Base-by-base conservation (phyloP, 2,797 vertebrate species). In the Enteromius afrohamiltoni region DNA sequence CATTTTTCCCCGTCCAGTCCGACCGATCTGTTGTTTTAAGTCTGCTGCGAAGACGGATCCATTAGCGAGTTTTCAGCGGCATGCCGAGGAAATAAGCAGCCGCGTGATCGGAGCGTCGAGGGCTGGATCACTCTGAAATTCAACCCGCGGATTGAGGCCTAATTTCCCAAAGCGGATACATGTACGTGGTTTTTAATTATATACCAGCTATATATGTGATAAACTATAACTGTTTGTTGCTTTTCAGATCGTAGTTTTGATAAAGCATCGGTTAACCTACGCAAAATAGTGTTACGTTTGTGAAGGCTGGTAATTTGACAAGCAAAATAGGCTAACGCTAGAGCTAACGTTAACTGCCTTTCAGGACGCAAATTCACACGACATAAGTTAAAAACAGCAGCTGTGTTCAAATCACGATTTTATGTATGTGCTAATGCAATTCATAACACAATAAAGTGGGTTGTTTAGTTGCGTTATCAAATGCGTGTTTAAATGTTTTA, bases 221-320 rank as follows among this genome's bases (percentile, higher is more conserved):
- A 0, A 67, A 42, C 31, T 26, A 11, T 37, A 31, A 10, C 55
- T 13, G 71, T 76, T 58, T 60, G 23, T 7, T 55, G 62, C 1
- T 40, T 16, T 23, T 83, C 6, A 37, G 0, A 7, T 19, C n/a
- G 62, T 26, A 40, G 49, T 21, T n/a, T 37, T 47, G 19, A 34
- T 3, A 19, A n/a, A n/a, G 17, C 53, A 11, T 60, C 74, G 1
- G 81, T 69, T 77, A 60, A 42, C 42, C 19, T 78, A 83, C 6
- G 53, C 82, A 83, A 83, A 83, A 83, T 83, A 17, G 53, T 70
- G 64, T 78, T 16, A 45, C 49, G 51, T 83, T 78, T 77, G 74
- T 70, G 23, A 70, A 58, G 19, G 75, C 65, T 60, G 51, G 51
- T 78, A 8, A 83, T 83, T 77, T 83, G 81, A 69, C 53, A 83